Evolutionary conservation across 2,888 invertebrate species (phyloP).

Genomic region (Tetragonula carbonaria): DNA sequence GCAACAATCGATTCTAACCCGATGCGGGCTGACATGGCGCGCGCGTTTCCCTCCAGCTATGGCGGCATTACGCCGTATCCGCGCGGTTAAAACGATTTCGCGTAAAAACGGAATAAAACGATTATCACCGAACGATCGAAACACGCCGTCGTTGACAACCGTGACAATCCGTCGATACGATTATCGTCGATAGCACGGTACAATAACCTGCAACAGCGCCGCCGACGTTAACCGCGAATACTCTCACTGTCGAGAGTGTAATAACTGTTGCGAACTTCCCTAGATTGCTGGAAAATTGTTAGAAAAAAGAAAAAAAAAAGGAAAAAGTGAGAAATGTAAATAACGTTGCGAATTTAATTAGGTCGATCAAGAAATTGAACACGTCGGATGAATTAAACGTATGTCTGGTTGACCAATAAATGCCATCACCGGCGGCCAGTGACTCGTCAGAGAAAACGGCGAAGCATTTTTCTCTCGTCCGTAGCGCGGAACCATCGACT

Average conservation of each 20-base stretch:
- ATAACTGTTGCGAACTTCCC: neutral
- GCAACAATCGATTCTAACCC: conserved; percentile 59
- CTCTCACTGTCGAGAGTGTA: no score
- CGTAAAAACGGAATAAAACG: conserved; percentile 32
- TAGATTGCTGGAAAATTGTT: neutral
- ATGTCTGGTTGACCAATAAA: conserved; percentile 17
- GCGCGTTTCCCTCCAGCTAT: conserved; percentile 27
- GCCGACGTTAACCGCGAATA: neutral
- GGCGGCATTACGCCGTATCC: conserved; percentile 10
- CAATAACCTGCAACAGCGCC: neutral
- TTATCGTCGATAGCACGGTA: neutral
- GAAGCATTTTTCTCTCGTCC: conserved; percentile 65
- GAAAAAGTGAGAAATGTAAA: neutral
- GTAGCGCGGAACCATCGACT: conserved; percentile 63
- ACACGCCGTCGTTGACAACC: conserved; percentile 23
- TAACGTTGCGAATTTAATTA: no score
- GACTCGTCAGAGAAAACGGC: conserved; percentile 42
- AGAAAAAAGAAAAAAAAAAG: neutral
- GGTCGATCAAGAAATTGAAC: no score
- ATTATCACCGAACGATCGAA: conserved; percentile 21
- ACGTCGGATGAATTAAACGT: no score
- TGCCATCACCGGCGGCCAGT: conserved; percentile 31
- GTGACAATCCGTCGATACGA: conserved; percentile 6
- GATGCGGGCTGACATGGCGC: conserved; percentile 20
- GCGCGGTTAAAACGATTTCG: conserved; percentile 13